Evolutionary conservation across 2,113 vertebrate genomes (phyloP), one percentile per base, ranked within the genome.

Genomic region (Ailurus styani): DNA sequence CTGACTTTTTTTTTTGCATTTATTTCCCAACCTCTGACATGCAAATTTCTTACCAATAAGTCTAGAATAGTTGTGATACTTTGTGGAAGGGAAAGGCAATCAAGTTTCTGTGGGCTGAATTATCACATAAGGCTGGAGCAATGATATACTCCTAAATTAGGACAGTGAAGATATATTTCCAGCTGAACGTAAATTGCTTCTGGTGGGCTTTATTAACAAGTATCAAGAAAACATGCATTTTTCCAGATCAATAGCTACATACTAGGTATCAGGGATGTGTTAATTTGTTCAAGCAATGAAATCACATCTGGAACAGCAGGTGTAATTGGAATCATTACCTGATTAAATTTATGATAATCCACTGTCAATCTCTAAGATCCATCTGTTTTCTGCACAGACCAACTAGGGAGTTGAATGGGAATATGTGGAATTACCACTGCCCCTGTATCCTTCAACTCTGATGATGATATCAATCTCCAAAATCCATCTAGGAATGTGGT

Each of bases 281-380:
- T 52, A 88, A 3, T 93, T 94, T 91, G 45, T 83, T 91, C 83
- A 87, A 91, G 54, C 82, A 88, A 73, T 60, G 77, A 91, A 88
- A 88, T 91, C 77, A 91, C 70, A 96, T 94, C 93, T 96, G 93
- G 83, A 91, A 45, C 15, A 81, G 93, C 91, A 91, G 87, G 87
- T 96, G 91, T 27, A 45, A 66, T 70, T 94, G 54, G 83, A 91
- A 45, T 88, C 7, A 25, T 55, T 62, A 85, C 79, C 91, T 97
- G 97, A 54, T 64, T 84, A 79, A 88, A 62, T 95, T 57, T 88
- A 52, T 60, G 34, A 79, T 88, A 86, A 54, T 40, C 62, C 29
- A 62, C 60, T 72, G 31, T 70, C 50, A 86, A 23, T 96, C 81
- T 92, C 70, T 55, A 73, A 86, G 55, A 75, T 54, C 92, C 84